A percentile compares a stretch with the other conserved stretches of the same genome.
These are phyloP conservation scores for Metopolophium dirhodum DNA, from an alignment of 1,140 invertebrate genomes.

Conservation along the genomic window DNA sequence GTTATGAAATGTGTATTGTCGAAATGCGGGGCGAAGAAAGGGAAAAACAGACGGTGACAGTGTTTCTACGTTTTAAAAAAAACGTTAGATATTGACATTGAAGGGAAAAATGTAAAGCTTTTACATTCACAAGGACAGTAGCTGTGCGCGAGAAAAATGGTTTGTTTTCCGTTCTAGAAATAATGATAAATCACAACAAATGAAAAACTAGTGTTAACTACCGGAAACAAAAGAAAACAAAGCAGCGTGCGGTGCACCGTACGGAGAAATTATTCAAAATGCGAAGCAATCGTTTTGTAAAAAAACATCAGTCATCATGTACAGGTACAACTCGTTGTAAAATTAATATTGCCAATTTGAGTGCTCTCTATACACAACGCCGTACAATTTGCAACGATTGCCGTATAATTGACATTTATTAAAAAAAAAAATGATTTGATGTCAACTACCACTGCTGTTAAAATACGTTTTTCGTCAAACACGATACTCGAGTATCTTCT, in stretches of 20 bases:
- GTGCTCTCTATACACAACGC: not conserved
- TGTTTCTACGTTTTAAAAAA: not conserved
- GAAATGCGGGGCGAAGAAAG: not conserved
- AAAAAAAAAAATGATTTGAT: not conserved
- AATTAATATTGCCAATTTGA: not conserved
- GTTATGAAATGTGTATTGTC: not conserved
- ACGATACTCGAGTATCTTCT: fast-evolving
- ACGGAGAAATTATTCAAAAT: not conserved
- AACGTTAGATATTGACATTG: not conserved
- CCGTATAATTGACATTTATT: not conserved
- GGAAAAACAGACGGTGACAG: not conserved
- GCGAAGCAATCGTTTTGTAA: not conserved
- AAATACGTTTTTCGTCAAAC: not conserved
- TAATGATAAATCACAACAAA: not conserved
- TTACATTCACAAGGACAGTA: not conserved
- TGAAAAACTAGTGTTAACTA: not conserved
- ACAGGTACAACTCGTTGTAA: not conserved
- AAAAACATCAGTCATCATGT: not conserved
- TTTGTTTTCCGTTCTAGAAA: not conserved
- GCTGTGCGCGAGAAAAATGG: not conserved
- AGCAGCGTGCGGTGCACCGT: not conserved
- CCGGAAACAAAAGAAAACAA: not conserved
- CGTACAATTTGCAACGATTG: not conserved
- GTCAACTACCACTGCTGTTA: not conserved
- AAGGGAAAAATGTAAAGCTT: not conserved